Percentiles rank a stretch among this genome's conserved stretches.
Conservation (phyloP, 2,113 vertebrate genomes). For the Balaeniceps rex region DNA sequence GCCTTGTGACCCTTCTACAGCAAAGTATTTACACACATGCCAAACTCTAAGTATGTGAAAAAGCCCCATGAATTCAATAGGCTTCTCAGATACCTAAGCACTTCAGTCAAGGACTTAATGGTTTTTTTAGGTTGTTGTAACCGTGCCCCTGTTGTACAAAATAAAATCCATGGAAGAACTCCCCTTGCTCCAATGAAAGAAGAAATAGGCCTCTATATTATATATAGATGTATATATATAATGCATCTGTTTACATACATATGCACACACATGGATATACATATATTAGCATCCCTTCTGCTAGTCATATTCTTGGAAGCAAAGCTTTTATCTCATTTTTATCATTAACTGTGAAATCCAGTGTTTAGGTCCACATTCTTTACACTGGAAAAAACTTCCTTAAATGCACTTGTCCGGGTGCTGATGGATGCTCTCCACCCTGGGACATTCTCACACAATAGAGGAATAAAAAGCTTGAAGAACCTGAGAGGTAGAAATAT, state of each 20-base stretch:
- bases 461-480: background rate
- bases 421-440: background rate
- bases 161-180: background rate
- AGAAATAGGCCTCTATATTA: background rate
- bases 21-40: background rate
- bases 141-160: background rate
- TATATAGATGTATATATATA: background rate
- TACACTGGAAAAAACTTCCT: background rate
- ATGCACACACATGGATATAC: background rate
- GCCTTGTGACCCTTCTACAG: background rate
- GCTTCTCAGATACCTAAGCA: background rate
- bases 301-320: background rate
- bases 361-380: background rate
- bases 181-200: background rate
- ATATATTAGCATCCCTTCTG: background rate
- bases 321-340: background rate
- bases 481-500: background rate
- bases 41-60: constrained; percentile 6
- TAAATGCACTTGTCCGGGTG: background rate
- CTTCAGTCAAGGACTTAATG: background rate
- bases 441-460: background rate
- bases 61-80: background rate
- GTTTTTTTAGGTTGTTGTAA: background rate
- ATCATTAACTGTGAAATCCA: background rate
- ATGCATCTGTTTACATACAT: background rate